Conservation (phyloP, 2,888 invertebrate species). For the Apomyelois bistriatella region DNA sequence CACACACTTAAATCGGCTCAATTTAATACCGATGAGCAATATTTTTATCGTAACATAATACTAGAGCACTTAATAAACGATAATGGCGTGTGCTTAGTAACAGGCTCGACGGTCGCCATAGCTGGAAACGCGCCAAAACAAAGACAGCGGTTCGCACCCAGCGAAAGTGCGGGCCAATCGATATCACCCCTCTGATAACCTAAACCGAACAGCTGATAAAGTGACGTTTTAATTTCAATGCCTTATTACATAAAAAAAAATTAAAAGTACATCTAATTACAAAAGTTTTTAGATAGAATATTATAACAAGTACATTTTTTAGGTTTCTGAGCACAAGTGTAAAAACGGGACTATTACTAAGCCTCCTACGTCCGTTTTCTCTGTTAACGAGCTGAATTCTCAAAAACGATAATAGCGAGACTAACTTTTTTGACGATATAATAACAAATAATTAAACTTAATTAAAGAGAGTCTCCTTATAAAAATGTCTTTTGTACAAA, state of each 20-base stretch:
- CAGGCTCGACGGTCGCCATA: conserved; percentile 39
- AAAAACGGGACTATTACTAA: too few species aligned
- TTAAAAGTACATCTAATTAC: not conserved
- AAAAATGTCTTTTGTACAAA: too few species aligned
- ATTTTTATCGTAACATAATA: not conserved
- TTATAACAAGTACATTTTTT: too few species aligned
- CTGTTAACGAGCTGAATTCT: too few species aligned
- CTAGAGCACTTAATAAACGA: conserved; percentile 7
- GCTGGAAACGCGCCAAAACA: conserved; percentile 64
- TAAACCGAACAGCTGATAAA: conserved; percentile 56
- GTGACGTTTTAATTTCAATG: conserved; percentile 9
- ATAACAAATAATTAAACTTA: too few species aligned
- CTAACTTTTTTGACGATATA: too few species aligned
- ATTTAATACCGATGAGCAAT: not conserved
- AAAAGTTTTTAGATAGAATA: not conserved
- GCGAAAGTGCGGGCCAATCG: conserved; percentile 57
- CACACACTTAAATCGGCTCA: too few species aligned
- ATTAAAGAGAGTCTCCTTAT: too few species aligned
- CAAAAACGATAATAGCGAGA: too few species aligned
- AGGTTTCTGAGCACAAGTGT: too few species aligned
- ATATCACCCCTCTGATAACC: conserved; percentile 49
- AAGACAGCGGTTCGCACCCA: conserved; percentile 42
- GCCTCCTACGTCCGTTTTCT: too few species aligned
- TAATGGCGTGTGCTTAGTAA: conserved; percentile 40
- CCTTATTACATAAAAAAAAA: not conserved